Evolutionary conservation across 2,797 vertebrate species (phyloP).

Genomic region (Sebastiscus albofasciatus): DNA sequence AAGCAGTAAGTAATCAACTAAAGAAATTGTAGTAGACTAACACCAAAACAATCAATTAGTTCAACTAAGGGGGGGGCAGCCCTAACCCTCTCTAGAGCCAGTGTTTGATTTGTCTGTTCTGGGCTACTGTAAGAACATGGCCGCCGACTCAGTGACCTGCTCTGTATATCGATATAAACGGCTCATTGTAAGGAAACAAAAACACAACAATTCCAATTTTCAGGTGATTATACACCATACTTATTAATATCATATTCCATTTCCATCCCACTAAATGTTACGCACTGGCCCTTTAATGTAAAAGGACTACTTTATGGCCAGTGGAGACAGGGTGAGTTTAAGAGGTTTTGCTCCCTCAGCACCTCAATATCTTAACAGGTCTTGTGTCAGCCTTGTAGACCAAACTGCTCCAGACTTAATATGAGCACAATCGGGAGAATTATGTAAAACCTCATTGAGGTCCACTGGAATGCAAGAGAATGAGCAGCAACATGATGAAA

Average conservation of each 20-base stretch:
- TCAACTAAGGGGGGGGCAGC: too few relatives aligned
- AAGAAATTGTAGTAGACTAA: too few relatives aligned
- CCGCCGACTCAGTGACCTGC: accelerated
- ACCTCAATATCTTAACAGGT: slow-evolving; percentile 35
- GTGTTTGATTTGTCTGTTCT: too few relatives aligned
- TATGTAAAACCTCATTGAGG: slow-evolving; percentile 1
- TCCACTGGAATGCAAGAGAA: slow-evolving; percentile 14
- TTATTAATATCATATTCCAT: too few relatives aligned
- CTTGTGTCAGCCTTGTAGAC: slow-evolving; percentile 3
- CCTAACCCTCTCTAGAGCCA: too few relatives aligned
- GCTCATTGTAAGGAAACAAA: too few relatives aligned
- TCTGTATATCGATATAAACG: background rate
- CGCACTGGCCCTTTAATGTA: background rate
- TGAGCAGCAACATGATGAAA: background rate
- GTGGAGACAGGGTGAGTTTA: slow-evolving; percentile 12
- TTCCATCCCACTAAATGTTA: background rate
- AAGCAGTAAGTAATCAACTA: too few relatives aligned
- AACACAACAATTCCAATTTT: too few relatives aligned
- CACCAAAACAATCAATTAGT: too few relatives aligned
- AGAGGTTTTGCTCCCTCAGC: slow-evolving; percentile 22
- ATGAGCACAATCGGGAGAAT: slow-evolving; percentile 33
- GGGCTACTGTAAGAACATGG: too few relatives aligned
- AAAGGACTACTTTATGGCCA: slow-evolving; percentile 18
- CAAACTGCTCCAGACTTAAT: slow-evolving; percentile 24
- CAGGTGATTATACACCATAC: too few relatives aligned